phyloP scores from a whole-genome alignment of 2,888 invertebrate genomes.

The Polyploca ridens region DNA sequence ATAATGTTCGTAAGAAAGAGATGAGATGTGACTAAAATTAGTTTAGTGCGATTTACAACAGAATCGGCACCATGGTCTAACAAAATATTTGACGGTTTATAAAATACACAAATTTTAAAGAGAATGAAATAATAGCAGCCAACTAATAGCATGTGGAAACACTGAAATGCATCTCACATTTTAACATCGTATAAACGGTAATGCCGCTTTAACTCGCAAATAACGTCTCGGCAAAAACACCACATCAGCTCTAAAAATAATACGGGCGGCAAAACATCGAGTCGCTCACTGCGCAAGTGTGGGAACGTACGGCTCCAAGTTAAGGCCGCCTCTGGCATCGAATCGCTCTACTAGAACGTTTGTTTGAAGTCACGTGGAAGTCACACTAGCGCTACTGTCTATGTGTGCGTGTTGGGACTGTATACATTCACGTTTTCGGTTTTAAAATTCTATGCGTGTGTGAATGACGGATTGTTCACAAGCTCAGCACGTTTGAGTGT shows the following conservation, averaged over 20 bases:
- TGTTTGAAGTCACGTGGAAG: constrained; percentile 36
- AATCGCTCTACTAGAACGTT: constrained; percentile 34
- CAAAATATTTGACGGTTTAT: no score
- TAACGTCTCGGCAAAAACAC: constrained; percentile 65
- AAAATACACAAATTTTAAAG: no score
- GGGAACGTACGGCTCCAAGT: constrained; percentile 46
- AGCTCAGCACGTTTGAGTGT: constrained; percentile 20
- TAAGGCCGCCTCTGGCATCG: constrained; percentile 66
- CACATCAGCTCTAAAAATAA: constrained; percentile 81
- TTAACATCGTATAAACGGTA: constrained; percentile 55
- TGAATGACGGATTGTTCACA: constrained; percentile 14
- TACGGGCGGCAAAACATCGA: constrained; percentile 43
- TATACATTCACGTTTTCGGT: constrained; percentile 36
- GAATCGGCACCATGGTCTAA: no score
- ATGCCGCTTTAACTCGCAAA: constrained; percentile 44
- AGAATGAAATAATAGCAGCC: no score
- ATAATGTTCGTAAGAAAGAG: no score
- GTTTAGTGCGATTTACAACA: no score
- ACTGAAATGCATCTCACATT: constrained; percentile 34
- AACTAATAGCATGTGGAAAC: constrained; percentile 13
- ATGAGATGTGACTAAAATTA: no score
- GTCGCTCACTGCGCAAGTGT: constrained; percentile 51
- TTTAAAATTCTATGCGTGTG: constrained; percentile 30
- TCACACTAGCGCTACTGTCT: constrained; percentile 40
- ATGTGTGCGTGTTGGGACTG: constrained; percentile 35